Percentiles rank a stretch among this genome's conserved stretches.
Evolutionary conservation across 2,113 vertebrate species (phyloP).

Genomic region (Acrocephalus arundinaceus): DNA sequence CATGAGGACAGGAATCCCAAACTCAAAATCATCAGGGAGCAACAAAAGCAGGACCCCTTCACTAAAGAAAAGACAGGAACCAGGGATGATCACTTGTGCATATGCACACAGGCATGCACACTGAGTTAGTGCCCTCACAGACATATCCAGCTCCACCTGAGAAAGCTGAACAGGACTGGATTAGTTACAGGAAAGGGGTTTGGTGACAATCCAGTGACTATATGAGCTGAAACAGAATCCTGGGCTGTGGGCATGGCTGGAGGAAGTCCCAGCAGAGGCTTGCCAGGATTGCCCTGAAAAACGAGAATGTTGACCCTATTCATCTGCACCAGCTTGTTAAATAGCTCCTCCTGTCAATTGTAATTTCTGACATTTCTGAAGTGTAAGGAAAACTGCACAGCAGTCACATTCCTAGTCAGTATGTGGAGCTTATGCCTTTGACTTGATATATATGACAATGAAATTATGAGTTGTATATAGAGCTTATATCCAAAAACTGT

Average conservation of each 20-base stretch:
- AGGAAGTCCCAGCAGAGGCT: rapidly evolving
- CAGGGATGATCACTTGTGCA: neutral
- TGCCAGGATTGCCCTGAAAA: neutral
- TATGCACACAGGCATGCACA: rapidly evolving
- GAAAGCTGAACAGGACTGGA: neutral
- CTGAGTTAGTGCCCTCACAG: neutral
- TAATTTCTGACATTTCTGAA: neutral
- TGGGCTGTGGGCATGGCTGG: rapidly evolving
- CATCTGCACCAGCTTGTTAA: neutral
- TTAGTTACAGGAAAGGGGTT: neutral
- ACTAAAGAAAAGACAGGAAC: neutral
- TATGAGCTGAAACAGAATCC: neutral
- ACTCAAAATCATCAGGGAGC: neutral
- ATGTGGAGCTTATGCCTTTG: neutral
- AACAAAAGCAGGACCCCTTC: neutral
- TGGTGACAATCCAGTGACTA: neutral
- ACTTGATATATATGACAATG: neutral
- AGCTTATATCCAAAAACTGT: neutral
- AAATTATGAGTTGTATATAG: neutral
- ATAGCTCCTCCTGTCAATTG: neutral
- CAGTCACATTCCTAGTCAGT: neutral
- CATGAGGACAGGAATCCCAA: neutral
- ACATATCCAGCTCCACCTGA: neutral
- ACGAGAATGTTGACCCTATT: neutral
- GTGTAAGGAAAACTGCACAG: neutral